These are phyloP conservation scores for Parus major DNA, from an alignment of 2,113 vertebrate species.

Conservation along the genomic window DNA sequence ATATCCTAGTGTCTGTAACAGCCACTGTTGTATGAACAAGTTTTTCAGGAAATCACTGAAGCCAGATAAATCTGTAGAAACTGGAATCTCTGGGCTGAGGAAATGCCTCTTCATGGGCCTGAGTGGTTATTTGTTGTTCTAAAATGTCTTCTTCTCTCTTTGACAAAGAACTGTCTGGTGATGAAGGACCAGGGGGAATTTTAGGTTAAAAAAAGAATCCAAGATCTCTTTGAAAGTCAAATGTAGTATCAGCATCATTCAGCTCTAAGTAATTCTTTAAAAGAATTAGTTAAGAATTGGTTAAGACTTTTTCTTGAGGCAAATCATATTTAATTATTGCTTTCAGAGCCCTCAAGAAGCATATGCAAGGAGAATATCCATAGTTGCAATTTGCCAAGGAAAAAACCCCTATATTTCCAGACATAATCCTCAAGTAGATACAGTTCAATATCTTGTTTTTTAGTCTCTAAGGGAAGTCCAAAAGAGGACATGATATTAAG, in stretches of 20 bases:
- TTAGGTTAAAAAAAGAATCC: constrained; percentile 26
- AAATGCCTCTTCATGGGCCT: neutral
- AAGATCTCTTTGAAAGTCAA: neutral
- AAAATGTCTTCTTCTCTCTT: neutral
- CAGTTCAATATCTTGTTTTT: neutral
- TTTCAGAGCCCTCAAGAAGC: neutral
- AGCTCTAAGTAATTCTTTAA: neutral
- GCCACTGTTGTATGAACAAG: neutral
- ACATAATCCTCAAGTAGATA: neutral
- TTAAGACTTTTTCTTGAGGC: neutral
- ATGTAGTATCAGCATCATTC: neutral
- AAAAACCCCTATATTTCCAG: neutral
- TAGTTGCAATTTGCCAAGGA: neutral
- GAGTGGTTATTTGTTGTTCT: neutral
- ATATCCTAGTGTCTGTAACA: neutral
- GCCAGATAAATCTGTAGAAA: neutral
- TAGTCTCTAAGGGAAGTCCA: neutral
- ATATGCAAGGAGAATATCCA: neutral
- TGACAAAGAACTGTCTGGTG: neutral
- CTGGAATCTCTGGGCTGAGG: neutral
- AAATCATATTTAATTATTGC: neutral
- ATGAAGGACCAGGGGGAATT: neutral
- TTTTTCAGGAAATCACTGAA: neutral
- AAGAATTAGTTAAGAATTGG: neutral
- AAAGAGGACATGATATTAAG: neutral